Base-by-base conservation (phyloP, 1,140 invertebrate genomes). In the Saccostrea echinata region DNA sequence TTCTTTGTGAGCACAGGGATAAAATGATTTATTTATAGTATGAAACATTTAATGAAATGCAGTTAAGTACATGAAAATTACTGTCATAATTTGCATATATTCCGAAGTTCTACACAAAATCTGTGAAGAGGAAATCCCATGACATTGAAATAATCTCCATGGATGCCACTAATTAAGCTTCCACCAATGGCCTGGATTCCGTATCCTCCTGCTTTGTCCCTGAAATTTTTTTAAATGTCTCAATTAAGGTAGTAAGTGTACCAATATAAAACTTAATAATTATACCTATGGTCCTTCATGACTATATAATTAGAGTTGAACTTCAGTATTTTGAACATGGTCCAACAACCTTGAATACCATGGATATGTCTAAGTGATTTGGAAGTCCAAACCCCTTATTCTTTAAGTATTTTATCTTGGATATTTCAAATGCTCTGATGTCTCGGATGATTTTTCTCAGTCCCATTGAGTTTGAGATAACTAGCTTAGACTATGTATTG, bases 161-260 rank as follows among this genome's bases (percentile, higher is more conserved):
- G 96, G 68, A 99, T 97, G 93, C 96, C 96, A 92, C 97, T 96
- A 16, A 99, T 96, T 53, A 99, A 95, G 71, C 97, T 97, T 4
- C 97, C 97, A 33, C 98, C 98, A 24, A 97, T 94, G 4, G 97
- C 97, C 96, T 99, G 98, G 88, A 99, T 98, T 9, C 98, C 98
- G 95, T 99, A 99, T 0, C 96, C 97, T 35, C 99, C 98, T 88
- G 98, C 98, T 96, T 98, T 99, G 93, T 98, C 98, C 95, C 97
- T 98, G 90, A 90, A 89, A 90, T 91, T 88, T 84, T 57, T 24
- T 81, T 3, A 80, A 80, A 80, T 8, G 12, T 80, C 13, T 30
- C 35, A 24, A 80, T 16, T 0, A 76, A 43, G 43, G 43, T 43
- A 9, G 43, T 43, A 6, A 9, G 4, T 8, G 4, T 6, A 43